phyloP scores from a whole-genome alignment of 2,797 vertebrate species.

The Acipenser transmontanus region DNA sequence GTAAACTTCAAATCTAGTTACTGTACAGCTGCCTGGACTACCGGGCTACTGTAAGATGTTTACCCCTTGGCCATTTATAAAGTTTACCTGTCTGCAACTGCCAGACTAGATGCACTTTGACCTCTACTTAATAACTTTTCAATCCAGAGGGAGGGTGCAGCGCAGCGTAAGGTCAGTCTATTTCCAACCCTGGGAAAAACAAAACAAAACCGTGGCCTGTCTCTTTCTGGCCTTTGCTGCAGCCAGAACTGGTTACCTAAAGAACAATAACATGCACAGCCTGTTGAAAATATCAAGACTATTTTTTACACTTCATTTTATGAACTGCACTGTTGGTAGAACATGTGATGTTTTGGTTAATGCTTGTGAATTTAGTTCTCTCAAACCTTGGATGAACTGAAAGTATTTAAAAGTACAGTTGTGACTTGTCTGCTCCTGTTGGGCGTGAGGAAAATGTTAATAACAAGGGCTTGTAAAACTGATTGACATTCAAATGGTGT shows the following conservation, averaged over 20 bases:
- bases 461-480: slow-evolving; percentile 10
- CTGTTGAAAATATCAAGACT: no score
- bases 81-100: slow-evolving; percentile 19
- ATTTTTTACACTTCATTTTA: no score
- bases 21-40: slow-evolving; percentile 17
- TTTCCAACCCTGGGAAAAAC: slow-evolving; percentile 14
- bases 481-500: slow-evolving; percentile 19
- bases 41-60: background rate
- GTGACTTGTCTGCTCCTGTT: no score
- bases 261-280: no score
- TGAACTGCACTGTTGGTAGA: no score
- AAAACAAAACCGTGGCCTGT: no score
- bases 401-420: no score
- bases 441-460: background rate
- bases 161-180: slow-evolving; percentile 22
- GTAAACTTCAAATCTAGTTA: slow-evolving; percentile 14
- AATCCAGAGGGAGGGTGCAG: slow-evolving; percentile 11
- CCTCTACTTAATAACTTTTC: slow-evolving; percentile 28
- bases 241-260: no score
- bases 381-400: no score
- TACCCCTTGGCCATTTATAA: slow-evolving; percentile 8
- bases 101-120: slow-evolving; percentile 26
- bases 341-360: no score
- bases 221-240: no score
- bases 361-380: no score